Percentiles rank a stretch among this genome's conserved stretches.
Conservation (phyloP, 1,140 invertebrate genomes). For the Tribolium castaneum region DNA sequence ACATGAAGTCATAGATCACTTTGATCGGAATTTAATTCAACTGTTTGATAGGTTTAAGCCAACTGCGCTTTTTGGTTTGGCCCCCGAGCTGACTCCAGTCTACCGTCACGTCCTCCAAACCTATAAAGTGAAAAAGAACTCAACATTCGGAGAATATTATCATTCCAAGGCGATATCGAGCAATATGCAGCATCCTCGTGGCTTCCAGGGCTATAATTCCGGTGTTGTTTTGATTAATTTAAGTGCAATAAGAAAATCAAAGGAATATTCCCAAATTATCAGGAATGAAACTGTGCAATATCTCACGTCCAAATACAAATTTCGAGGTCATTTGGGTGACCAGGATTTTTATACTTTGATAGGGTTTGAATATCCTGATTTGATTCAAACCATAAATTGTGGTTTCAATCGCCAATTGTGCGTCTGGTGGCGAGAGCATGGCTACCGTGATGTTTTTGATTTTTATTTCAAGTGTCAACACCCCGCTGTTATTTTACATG, state of each 20-base stretch:
- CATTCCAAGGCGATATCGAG: constrained; percentile 45
- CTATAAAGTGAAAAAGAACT: constrained; percentile 66
- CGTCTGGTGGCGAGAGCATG: constrained; percentile 85
- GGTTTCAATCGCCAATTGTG: constrained; percentile 88
- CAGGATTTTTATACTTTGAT: constrained; percentile 89
- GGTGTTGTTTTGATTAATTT: constrained; percentile 83
- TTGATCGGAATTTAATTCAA: not conserved
- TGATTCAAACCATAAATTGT: constrained; percentile 84
- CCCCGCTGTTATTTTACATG: constrained; percentile 82
- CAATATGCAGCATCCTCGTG: constrained; percentile 64
- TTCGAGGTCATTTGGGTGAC: constrained; percentile 85
- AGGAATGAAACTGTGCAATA: constrained; percentile 68
- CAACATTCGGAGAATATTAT: constrained; percentile 62
- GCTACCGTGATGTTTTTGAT: constrained; percentile 81
- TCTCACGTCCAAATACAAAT: constrained; percentile 77
- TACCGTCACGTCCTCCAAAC: constrained; percentile 81
- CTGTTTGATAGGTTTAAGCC: constrained; percentile 63
- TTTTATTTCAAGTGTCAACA: constrained; percentile 80
- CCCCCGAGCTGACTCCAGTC: constrained; percentile 83
- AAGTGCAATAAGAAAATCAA: constrained; percentile 74
- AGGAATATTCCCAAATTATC: constrained; percentile 69
- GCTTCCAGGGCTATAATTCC: constrained; percentile 84
- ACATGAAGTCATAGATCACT: too few species aligned
- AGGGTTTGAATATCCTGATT: constrained; percentile 74
- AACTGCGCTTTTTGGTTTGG: constrained; percentile 78